A percentile compares a stretch with the other conserved stretches of the same genome.
phyloP scores from a whole-genome alignment of 2,113 vertebrate genomes.

The Oncorhynchus kisutch region DNA sequence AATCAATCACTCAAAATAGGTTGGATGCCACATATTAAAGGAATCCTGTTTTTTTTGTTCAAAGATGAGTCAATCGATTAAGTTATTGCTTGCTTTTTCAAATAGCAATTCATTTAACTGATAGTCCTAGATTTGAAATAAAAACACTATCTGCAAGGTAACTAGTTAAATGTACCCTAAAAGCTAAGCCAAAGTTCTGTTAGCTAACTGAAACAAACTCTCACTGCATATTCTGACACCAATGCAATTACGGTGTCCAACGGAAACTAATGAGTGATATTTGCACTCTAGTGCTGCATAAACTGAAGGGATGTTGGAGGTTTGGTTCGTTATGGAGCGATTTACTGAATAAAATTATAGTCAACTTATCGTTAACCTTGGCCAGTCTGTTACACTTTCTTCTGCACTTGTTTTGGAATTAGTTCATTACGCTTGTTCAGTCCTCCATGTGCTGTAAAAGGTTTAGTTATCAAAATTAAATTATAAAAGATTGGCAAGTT shows the following conservation, averaged over 20 bases:
- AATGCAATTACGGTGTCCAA: background rate
- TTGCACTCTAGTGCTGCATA: background rate
- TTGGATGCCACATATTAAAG: too few species aligned
- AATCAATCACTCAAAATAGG: too few species aligned
- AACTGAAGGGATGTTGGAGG: background rate
- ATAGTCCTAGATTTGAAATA: too few species aligned
- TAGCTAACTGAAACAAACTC: background rate
- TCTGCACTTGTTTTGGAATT: background rate
- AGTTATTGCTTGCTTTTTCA: too few species aligned
- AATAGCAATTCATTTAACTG: too few species aligned
- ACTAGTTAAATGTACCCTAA: too few species aligned
- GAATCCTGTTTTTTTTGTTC: too few species aligned
- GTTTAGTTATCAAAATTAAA: background rate
- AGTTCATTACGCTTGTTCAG: background rate
- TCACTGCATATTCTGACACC: background rate
- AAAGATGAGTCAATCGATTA: too few species aligned
- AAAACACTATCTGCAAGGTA: too few species aligned
- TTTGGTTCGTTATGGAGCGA: background rate
- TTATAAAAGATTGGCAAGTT: constrained; percentile 2
- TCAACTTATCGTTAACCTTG: background rate
- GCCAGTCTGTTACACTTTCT: background rate
- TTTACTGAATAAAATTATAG: background rate
- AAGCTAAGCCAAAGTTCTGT: too few species aligned
- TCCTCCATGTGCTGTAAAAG: background rate
- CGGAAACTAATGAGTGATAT: background rate